These are phyloP conservation scores for Aegypius monachus DNA, from an alignment of 2,113 vertebrate genomes.

Conservation along the genomic window DNA sequence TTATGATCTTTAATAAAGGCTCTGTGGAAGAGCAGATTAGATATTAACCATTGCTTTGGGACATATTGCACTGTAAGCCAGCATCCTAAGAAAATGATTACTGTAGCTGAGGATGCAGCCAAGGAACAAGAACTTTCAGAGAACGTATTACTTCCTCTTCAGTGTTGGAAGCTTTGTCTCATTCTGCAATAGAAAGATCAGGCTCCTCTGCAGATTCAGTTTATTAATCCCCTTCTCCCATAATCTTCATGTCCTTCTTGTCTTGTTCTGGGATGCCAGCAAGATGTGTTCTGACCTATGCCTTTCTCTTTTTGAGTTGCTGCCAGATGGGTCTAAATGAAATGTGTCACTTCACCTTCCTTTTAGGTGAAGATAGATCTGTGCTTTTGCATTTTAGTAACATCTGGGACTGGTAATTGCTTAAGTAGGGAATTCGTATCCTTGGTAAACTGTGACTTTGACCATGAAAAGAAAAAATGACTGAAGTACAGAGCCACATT, in stretches of 20 bases:
- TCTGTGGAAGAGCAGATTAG: neutral
- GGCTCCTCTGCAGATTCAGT: neutral
- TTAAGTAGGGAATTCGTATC: neutral
- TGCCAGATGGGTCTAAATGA: neutral
- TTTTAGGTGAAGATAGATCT: neutral
- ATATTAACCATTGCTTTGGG: neutral
- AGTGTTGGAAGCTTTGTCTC: neutral
- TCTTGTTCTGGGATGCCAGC: neutral
- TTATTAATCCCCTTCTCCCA: neutral
- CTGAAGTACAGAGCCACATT: neutral
- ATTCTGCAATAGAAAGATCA: neutral
- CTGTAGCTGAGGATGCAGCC: neutral
- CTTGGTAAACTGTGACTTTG: neutral
- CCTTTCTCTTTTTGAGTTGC: neutral
- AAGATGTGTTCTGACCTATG: neutral
- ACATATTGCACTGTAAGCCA: neutral
- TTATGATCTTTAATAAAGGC: neutral
- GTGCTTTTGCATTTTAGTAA: neutral
- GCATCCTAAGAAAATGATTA: neutral
- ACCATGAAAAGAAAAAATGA: neutral
- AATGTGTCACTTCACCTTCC: neutral
- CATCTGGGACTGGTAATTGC: neutral
- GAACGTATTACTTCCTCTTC: rapidly evolving
- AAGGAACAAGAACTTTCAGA: neutral
- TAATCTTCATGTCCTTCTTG: neutral